Evolutionary conservation across 2,797 vertebrate species (phyloP).

Genomic region (Brotula barbata): DNA sequence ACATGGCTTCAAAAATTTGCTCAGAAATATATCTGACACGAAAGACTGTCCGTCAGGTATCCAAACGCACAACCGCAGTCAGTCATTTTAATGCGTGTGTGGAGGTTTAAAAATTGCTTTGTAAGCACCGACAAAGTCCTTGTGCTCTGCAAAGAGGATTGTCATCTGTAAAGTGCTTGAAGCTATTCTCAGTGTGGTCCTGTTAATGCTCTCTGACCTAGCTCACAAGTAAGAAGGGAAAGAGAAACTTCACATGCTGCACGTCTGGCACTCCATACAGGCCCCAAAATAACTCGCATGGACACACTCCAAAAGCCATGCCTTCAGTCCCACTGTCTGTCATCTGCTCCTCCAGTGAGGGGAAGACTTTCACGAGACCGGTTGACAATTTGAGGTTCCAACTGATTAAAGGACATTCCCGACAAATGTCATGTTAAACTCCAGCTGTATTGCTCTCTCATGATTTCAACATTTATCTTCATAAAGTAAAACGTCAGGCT

Average conservation of each 20-base stretch:
- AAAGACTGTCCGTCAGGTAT: constrained; percentile 18
- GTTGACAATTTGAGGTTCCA: constrained; percentile 42
- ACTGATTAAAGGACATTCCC: constrained; percentile 53
- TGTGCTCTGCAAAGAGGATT: constrained; percentile 71
- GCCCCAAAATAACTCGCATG: constrained; percentile 66
- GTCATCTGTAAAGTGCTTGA: constrained; percentile 64
- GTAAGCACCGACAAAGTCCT: constrained; percentile 61
- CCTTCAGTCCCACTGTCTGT: constrained; percentile 51
- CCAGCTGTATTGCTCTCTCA: constrained; percentile 25
- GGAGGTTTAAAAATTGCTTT: constrained; percentile 57
- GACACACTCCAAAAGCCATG: constrained; percentile 53
- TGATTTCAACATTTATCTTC: constrained; percentile 47
- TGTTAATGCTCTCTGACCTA: constrained; percentile 68
- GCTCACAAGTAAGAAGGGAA: constrained; percentile 51
- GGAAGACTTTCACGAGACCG: constrained; percentile 40
- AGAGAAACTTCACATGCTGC: constrained; percentile 55
- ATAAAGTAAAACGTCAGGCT: constrained; percentile 36
- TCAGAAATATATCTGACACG: constrained; percentile 23
- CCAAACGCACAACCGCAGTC: constrained; percentile 16
- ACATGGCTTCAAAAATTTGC: constrained; percentile 20
- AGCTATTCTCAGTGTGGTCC: constrained; percentile 69
- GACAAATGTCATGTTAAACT: constrained; percentile 51
- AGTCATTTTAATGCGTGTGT: constrained; percentile 15
- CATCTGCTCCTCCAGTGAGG: constrained; percentile 49
- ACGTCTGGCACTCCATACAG: constrained; percentile 44